These are phyloP conservation scores for Olivierus martensii DNA, from an alignment of 1,140 invertebrate genomes.

Conservation along the genomic window DNA sequence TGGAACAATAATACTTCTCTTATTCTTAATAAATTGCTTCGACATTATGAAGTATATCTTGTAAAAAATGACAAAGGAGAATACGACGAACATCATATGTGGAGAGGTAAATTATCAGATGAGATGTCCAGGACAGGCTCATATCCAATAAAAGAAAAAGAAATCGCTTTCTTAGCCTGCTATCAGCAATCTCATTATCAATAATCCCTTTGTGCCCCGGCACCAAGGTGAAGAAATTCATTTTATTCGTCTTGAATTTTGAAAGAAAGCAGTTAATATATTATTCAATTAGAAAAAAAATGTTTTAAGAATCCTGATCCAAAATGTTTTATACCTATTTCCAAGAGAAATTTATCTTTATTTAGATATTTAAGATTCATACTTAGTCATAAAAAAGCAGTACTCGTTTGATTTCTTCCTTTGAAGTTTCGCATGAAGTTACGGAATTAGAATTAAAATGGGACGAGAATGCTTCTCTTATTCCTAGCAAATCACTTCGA, in stretches of 20 bases:
- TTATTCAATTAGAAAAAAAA: no score
- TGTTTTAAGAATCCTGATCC: no score
- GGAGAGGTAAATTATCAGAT: conserved; percentile 97
- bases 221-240: no score
- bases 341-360: no score
- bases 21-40: conserved; percentile 44
- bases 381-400: background rate
- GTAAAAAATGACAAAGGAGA: conserved; percentile 75
- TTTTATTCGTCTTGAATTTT: no score
- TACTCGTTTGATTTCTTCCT: background rate
- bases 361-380: background rate
- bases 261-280: no score
- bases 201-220: no score
- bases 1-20: conserved; percentile 17
- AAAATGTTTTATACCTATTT: no score
- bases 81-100: conserved; percentile 57
- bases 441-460: conserved; percentile 17
- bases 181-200: no score
- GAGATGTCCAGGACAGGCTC: no score
- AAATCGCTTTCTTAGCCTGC: no score
- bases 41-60: conserved; percentile 78
- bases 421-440: conserved; percentile 19
- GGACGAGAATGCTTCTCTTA: conserved; percentile 12
- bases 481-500: conserved; percentile 47
- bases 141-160: no score